Evolutionary conservation across 2,113 vertebrate species (phyloP).

Genomic region (Spea multiplicata): DNA sequence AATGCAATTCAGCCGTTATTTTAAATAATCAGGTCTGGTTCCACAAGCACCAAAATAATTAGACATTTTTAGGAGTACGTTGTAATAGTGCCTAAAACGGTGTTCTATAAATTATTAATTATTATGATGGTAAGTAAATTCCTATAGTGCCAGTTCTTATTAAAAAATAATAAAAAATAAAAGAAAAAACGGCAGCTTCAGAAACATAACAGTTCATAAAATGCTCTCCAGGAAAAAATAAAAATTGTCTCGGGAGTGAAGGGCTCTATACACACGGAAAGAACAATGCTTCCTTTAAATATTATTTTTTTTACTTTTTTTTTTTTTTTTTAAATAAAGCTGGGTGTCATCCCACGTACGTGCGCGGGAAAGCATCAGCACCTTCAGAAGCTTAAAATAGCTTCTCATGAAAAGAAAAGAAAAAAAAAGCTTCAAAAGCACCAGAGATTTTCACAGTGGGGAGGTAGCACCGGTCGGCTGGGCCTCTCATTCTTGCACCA

Average conservation of each 20-base stretch:
- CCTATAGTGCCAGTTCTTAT: neutral
- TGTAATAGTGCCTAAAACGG: neutral
- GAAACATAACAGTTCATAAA: neutral
- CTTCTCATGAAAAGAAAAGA: neutral
- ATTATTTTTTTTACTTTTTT: constrained; percentile 47
- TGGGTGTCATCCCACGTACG: constrained; percentile 64
- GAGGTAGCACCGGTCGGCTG: constrained; percentile 4
- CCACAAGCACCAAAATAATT: neutral
- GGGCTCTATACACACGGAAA: constrained; percentile 29
- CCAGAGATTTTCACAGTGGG: constrained; percentile 46
- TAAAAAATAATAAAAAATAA: neutral
- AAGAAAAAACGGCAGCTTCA: constrained; percentile 4
- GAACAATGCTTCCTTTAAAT: constrained; percentile 45
- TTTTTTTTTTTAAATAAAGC: constrained; percentile 69
- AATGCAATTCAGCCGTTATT: no score
- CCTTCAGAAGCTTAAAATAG: no score
- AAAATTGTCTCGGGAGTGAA: constrained; percentile 36
- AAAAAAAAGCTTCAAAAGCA: neutral
- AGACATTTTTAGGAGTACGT: neutral
- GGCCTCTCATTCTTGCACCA: no score
- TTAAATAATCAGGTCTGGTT: neutral
- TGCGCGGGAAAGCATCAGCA: constrained; percentile 14
- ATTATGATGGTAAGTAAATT: constrained; percentile 24
- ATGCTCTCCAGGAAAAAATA: constrained; percentile 4
- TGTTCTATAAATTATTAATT: neutral